A percentile compares a stretch with the other conserved stretches of the same genome.
Evolutionary conservation across 92 coral and sea anemone genomes (phyloP).

Genomic region (Palythoa heliodiscus): DNA sequence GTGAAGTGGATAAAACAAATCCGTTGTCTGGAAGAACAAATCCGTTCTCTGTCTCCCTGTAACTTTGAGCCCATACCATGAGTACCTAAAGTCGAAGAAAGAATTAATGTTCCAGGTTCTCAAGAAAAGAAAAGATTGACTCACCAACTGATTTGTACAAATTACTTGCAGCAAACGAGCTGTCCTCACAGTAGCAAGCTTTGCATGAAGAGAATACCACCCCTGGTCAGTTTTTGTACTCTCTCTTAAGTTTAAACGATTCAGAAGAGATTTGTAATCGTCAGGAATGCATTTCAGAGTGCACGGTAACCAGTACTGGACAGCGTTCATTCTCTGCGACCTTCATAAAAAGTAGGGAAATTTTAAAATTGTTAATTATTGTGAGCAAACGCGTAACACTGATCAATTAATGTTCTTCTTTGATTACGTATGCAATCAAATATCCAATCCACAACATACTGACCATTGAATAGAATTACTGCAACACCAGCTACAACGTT

Average conservation of each 20-base stretch:
- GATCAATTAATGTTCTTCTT: background rate
- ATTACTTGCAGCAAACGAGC: slow-evolving; percentile 17
- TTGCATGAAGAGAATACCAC: slow-evolving; percentile 24
- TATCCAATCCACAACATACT: background rate
- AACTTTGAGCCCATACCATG: too few species aligned
- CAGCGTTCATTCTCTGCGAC: slow-evolving; percentile 62
- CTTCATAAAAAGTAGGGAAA: slow-evolving; percentile 22
- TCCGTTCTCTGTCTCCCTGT: too few species aligned
- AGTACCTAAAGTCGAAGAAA: too few species aligned
- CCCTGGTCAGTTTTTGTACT: background rate
- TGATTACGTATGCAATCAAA: too few species aligned
- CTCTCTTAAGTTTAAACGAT: slow-evolving; percentile 1
- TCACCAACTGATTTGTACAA: slow-evolving; percentile 11
- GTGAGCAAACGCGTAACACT: background rate
- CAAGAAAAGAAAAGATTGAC: background rate
- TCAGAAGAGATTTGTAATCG: slow-evolving; percentile 42
- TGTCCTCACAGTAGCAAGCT: slow-evolving; percentile 9
- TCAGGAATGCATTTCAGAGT: slow-evolving; percentile 64
- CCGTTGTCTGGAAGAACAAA: too few species aligned
- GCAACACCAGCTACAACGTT: background rate
- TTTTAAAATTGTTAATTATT: background rate
- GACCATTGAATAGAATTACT: background rate
- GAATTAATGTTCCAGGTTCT: too few species aligned
- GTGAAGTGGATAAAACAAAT: too few species aligned
- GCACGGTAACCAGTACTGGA: slow-evolving; percentile 81